Conservation (phyloP, 2,113 vertebrate genomes). For the Rhinolophus sinicus region DNA sequence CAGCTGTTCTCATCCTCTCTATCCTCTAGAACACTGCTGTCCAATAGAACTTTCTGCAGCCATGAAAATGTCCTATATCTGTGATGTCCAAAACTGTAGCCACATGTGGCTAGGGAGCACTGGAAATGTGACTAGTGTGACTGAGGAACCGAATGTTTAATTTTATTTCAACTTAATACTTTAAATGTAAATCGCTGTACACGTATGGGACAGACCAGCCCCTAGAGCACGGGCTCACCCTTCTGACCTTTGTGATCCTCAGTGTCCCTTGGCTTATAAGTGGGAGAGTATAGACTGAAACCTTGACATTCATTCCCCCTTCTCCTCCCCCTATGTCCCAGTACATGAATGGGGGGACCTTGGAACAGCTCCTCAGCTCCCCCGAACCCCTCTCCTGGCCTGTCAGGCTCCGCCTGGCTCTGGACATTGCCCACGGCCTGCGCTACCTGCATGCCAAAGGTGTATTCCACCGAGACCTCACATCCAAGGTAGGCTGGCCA, state of each 20-base stretch:
- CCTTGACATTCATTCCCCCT: background rate
- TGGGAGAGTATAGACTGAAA: background rate
- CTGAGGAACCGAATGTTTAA: background rate
- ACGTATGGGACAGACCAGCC: background rate
- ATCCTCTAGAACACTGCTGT: background rate
- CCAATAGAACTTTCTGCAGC: conserved; percentile 14
- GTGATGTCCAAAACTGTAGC: background rate
- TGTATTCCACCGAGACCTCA: conserved; percentile 95
- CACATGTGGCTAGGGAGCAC: background rate
- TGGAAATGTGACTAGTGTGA: background rate
- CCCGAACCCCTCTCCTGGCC: conserved; percentile 92
- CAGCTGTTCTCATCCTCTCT: background rate
- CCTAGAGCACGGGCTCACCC: background rate
- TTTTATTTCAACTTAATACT: background rate
- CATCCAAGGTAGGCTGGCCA: conserved; percentile 91
- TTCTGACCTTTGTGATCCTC: conserved; percentile 12
- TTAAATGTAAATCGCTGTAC: background rate
- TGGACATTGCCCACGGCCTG: conserved; percentile 93
- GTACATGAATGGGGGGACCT: conserved; percentile 97
- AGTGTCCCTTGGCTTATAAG: background rate
- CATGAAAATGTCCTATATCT: background rate
- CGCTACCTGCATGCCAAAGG: conserved; percentile 96
- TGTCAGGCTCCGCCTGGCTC: conserved; percentile 89
- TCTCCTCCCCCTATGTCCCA: background rate
- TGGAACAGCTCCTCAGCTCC: conserved; percentile 97